phyloP scores from a whole-genome alignment of 2,797 vertebrate genomes.

The Leptatherina wallacei region DNA sequence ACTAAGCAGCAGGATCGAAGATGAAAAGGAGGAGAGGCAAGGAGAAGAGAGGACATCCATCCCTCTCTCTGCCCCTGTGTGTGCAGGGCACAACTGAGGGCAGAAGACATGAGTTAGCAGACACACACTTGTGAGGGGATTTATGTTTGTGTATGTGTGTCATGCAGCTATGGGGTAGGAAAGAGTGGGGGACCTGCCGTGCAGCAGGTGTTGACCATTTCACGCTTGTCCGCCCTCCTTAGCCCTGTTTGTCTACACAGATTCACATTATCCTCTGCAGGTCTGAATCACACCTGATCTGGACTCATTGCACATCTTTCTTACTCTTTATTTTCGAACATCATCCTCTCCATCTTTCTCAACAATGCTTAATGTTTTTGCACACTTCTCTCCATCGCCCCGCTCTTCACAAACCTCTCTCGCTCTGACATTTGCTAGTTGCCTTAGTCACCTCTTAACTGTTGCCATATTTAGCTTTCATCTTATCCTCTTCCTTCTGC shows the following conservation, averaged over 20 bases:
- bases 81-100: slow-evolving; percentile 55
- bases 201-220: slow-evolving; percentile 82
- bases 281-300: slow-evolving; percentile 60
- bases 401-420: slow-evolving; percentile 25
- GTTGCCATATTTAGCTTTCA: slow-evolving; percentile 50
- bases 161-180: slow-evolving; percentile 68
- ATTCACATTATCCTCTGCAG: slow-evolving; percentile 66
- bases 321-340: neutral
- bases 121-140: slow-evolving; percentile 40
- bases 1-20: slow-evolving; percentile 70
- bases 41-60: slow-evolving; percentile 65
- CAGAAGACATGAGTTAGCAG: slow-evolving; percentile 42
- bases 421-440: slow-evolving; percentile 38
- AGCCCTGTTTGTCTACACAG: slow-evolving; percentile 73
- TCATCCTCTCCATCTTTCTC: slow-evolving; percentile 26
- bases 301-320: slow-evolving; percentile 50
- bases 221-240: slow-evolving; percentile 78
- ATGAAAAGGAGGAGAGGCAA: slow-evolving; percentile 58
- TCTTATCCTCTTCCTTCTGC: slow-evolving; percentile 55
- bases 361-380: slow-evolving; percentile 1
- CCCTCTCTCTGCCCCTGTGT: slow-evolving; percentile 52
- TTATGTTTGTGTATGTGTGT: slow-evolving; percentile 38
- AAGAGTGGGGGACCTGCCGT: slow-evolving; percentile 62
- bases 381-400: slow-evolving; percentile 11
- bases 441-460: slow-evolving; percentile 60